A percentile compares a stretch with the other conserved stretches of the same genome.
Conservation (phyloP, 2,797 vertebrate species). For the Fratercula arctica region DNA sequence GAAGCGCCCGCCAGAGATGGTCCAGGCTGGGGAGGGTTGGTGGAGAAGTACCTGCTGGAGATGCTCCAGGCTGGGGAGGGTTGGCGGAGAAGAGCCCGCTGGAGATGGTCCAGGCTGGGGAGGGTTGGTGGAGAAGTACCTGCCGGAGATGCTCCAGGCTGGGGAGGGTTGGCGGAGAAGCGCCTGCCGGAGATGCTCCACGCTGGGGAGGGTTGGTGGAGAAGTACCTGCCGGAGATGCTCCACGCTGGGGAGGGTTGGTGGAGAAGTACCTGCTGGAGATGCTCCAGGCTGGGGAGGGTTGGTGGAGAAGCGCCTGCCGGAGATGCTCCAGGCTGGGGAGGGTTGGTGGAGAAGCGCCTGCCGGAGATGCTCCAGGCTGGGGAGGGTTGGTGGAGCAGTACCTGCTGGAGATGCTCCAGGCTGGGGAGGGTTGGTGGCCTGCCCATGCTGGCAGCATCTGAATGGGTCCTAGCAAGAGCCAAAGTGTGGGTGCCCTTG, state of each 20-base stretch:
- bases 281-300: no score
- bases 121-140: no score
- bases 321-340: not conserved
- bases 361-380: not conserved
- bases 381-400: not conserved
- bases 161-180: not conserved
- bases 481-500: not conserved
- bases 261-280: not conserved
- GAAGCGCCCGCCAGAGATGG: no score
- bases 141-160: not conserved
- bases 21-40: no score
- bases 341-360: not conserved
- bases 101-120: not conserved
- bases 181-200: fast-evolving
- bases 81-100: no score
- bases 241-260: no score
- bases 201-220: no score
- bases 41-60: no score
- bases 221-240: not conserved
- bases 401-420: not conserved
- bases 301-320: not conserved
- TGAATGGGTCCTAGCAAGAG: not conserved
- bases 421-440: no score
- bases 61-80: no score
- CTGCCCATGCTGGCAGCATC: fast-evolving